These are phyloP conservation scores for Rhorus exstirpatorius DNA, from an alignment of 2,888 invertebrate species.

Conservation along the genomic window DNA sequence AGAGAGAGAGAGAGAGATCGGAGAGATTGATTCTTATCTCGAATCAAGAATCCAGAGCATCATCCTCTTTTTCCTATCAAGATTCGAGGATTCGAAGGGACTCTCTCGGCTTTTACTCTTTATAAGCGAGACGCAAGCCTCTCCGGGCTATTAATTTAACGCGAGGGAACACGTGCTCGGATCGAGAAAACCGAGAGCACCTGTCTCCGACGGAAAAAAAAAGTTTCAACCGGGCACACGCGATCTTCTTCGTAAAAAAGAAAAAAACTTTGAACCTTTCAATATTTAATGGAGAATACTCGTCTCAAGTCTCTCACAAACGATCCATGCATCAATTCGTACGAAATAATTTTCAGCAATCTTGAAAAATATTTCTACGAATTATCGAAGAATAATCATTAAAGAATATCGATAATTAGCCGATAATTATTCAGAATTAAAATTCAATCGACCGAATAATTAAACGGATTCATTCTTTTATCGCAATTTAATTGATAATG, in stretches of 20 bases:
- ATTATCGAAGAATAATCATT: too few species aligned
- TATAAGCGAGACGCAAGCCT: background rate
- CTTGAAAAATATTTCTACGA: too few species aligned
- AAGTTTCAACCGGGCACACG: conserved; percentile 35
- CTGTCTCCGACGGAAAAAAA: conserved; percentile 45
- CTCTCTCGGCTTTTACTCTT: conserved; percentile 1
- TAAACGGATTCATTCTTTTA: too few species aligned
- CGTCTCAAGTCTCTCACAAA: background rate
- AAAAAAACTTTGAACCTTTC: conserved; percentile 12
- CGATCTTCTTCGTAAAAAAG: conserved; percentile 7
- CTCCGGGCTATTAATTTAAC: conserved; percentile 12
- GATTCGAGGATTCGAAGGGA: conserved; percentile 23
- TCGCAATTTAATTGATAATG: too few species aligned
- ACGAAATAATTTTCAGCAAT: too few species aligned
- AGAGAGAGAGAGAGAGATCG: too few species aligned
- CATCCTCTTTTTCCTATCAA: conserved; percentile 32
- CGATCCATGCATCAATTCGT: too few species aligned
- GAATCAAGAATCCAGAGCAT: conserved; percentile 27
- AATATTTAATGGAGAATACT: background rate
- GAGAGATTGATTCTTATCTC: conserved; percentile 49
- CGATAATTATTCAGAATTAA: too few species aligned
- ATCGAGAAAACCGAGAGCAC: conserved; percentile 20
- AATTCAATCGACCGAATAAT: too few species aligned
- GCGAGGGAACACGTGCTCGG: conserved; percentile 48
- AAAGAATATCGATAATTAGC: too few species aligned